A percentile compares a stretch with the other conserved stretches of the same genome.
Evolutionary conservation across 2,797 vertebrate species (phyloP).

Genomic region (Brotula barbata): DNA sequence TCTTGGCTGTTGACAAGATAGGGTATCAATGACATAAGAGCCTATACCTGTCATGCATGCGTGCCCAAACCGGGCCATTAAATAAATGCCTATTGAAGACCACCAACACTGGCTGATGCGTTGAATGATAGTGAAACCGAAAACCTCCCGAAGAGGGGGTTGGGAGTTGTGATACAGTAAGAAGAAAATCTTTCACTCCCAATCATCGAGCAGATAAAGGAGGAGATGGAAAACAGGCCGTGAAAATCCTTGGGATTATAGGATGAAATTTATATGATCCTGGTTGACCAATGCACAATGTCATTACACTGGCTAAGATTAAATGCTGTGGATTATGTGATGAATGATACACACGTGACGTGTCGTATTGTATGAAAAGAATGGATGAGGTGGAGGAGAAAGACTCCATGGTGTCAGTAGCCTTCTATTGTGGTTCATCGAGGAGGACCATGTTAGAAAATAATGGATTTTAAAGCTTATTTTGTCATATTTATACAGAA

Average conservation of each 20-base stretch:
- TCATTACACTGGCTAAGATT: conserved; percentile 17
- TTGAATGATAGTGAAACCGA: conserved; percentile 53
- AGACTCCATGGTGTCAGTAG: no score
- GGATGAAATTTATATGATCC: conserved; percentile 25
- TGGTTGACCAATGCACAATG: conserved; percentile 5
- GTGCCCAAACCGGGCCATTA: conserved; percentile 50
- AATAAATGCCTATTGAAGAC: conserved; percentile 55
- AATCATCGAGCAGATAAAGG: conserved; percentile 38
- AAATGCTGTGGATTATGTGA: conserved; percentile 2
- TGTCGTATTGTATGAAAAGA: no score
- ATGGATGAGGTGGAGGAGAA: no score
- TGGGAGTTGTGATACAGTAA: conserved; percentile 30
- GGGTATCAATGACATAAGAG: conserved; percentile 64
- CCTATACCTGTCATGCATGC: conserved; percentile 46
- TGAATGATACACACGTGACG: no score
- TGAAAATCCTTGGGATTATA: conserved; percentile 26
- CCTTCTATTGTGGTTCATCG: no score
- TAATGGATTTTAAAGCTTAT: no score
- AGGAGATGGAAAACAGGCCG: conserved; percentile 18
- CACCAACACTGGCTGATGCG: conserved; percentile 59
- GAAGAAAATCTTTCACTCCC: conserved; percentile 28
- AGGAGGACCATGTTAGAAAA: no score
- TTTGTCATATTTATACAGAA: no score
- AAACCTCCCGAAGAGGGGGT: conserved; percentile 18
- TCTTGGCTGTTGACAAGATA: conserved; percentile 59